Base-by-base conservation (phyloP, 2,113 vertebrate genomes). In the Cyprinodon variegatus region DNA sequence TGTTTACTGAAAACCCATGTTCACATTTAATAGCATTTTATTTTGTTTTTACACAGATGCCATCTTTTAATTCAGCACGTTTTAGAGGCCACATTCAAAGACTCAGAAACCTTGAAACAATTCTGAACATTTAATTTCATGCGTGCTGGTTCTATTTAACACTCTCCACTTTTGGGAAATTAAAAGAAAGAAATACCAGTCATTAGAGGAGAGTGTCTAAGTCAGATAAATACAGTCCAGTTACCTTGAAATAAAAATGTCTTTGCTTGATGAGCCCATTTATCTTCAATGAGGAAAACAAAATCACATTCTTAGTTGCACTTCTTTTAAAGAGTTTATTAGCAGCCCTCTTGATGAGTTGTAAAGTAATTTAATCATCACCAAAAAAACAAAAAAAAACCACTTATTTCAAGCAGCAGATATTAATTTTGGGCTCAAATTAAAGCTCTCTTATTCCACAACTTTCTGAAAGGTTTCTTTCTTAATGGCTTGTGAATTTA, bases 181-280 rank as follows among this genome's bases (percentile, higher is more conserved):
- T 53, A 64, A 64, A 64, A 38, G 15, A 63, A 60, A 9, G 36
- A 15, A 60, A 48, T 57, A 64, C 15, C 0, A 13, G 40, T 41
- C n/a, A 39, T 5, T 65, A 59, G 15, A 60, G 11, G 36, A 36
- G 38, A 64, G 41, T 20, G 48, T 53, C 11, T 40, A 57, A 57
- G 14, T 65, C 37, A 65, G 29, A 74, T 17, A 53, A 66, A 46
- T 61, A 61, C 70, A 53, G 57, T 59, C 4, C 39, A 39, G 46
- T 0, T 68, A 79, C 77, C 77, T 79, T 79, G 70, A 73, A 72
- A 63, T 39, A 41, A 17, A n/a, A 11, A 50, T 53, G 29, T 67
- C 29, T 20, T 10, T 39, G 22, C 40, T 73, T 13, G 9, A 17
- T 50, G 17, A 41, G 43, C 15, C 20, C 38, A 36, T 43, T 72